Evolutionary conservation across 2,797 vertebrate genomes (phyloP).

Genomic region (Acipenser ruthenus): DNA sequence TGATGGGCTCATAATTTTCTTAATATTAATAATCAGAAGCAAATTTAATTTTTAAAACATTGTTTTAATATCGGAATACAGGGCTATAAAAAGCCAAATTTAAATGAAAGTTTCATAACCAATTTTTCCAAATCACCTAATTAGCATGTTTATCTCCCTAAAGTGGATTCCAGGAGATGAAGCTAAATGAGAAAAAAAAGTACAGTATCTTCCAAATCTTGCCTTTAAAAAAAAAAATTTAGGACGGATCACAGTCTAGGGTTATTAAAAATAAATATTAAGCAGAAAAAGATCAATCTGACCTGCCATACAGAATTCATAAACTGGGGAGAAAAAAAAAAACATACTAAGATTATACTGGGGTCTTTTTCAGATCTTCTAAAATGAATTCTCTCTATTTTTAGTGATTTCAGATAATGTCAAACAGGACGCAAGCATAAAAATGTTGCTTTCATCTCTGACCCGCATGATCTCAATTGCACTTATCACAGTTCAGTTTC

Average conservation of each 20-base stretch:
- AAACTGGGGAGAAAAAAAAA: not conserved
- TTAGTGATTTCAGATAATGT: not conserved
- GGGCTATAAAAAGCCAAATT: not conserved
- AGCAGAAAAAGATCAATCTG: not conserved
- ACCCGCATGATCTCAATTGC: not conserved
- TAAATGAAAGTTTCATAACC: not conserved
- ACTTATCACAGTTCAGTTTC: not conserved
- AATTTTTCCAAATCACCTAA: not conserved
- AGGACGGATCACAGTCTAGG: not conserved
- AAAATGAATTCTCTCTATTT: not conserved
- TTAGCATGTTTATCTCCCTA: too few relatives aligned
- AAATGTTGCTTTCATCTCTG: constrained; percentile 4
- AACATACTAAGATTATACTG: not conserved
- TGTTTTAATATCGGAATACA: not conserved
- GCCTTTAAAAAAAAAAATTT: not conserved
- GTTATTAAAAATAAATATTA: not conserved
- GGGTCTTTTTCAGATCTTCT: not conserved
- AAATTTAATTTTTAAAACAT: not conserved
- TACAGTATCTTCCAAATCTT: not conserved
- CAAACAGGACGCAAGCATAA: not conserved
- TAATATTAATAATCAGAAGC: constrained; percentile 6
- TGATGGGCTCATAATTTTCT: too few relatives aligned
- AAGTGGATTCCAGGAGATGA: too few relatives aligned
- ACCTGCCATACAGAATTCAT: too few relatives aligned
- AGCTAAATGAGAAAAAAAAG: too few relatives aligned